Evolutionary conservation across 1,140 invertebrate genomes (phyloP).

Genomic region (Anadara kagoshimensis): DNA sequence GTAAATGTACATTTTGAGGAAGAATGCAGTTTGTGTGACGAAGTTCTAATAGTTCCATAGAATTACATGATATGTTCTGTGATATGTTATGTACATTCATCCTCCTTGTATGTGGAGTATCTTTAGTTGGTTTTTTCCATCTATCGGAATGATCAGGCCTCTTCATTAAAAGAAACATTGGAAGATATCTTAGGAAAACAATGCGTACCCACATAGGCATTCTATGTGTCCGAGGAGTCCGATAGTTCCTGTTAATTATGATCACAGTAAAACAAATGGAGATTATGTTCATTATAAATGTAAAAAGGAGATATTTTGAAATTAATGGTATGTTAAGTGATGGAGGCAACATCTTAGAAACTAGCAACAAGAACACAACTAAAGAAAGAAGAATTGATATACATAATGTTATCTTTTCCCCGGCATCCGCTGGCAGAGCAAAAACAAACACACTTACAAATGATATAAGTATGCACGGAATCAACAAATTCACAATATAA

Average conservation of each 20-base stretch:
- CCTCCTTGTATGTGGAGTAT: conserved; percentile 85
- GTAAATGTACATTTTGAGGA: conserved; percentile 79
- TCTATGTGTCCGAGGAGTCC: conserved; percentile 88
- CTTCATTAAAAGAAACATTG: conserved; percentile 71
- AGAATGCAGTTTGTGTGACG: conserved; percentile 88
- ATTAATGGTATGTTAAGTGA: conserved; percentile 81
- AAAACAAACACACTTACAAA: conserved; percentile 99
- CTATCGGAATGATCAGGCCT: conserved; percentile 69
- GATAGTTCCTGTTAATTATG: conserved; percentile 99
- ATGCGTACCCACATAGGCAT: conserved; percentile 73
- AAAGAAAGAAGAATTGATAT: conserved; percentile 99
- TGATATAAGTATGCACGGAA: conserved; percentile 98
- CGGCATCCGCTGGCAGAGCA: conserved; percentile 90
- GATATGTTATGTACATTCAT: conserved; percentile 56
- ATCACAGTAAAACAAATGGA: conserved; percentile 99
- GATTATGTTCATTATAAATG: conserved; percentile 99
- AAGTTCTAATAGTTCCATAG: conserved; percentile 94
- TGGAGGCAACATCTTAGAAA: conserved; percentile 98
- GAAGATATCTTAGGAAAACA: conserved; percentile 71
- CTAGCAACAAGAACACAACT: conserved; percentile 98
- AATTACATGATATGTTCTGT: conserved; percentile 82
- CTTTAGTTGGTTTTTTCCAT: conserved; percentile 81
- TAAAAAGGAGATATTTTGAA: conserved; percentile 98
- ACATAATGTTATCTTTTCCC: conserved; percentile 90
- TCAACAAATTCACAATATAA: conserved; percentile 98